Evolutionary conservation across 2,888 invertebrate genomes (phyloP).

Genomic region (Scrobipalpa costella): DNA sequence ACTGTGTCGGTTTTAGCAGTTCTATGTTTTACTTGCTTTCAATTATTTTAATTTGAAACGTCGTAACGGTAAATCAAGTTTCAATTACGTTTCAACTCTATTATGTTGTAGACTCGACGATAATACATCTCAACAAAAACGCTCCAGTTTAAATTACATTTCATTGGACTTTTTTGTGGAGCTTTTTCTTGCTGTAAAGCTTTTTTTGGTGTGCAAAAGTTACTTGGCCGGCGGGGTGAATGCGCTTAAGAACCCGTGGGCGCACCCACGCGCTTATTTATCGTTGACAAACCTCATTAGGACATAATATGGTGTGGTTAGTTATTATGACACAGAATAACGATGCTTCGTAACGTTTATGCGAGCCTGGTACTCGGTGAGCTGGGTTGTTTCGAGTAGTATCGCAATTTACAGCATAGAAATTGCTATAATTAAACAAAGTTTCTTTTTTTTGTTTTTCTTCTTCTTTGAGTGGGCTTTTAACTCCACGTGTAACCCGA

Average conservation of each 20-base stretch:
- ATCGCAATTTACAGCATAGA: not conserved
- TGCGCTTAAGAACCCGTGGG: constrained; percentile 51
- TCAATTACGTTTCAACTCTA: not conserved
- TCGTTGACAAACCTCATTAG: constrained; percentile 40
- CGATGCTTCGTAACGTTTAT: constrained; percentile 22
- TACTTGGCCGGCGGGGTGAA: constrained; percentile 59
- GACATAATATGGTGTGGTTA: constrained; percentile 19
- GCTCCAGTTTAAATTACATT: constrained; percentile 32
- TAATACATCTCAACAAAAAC: constrained; percentile 11
- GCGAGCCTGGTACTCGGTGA: constrained; percentile 28
- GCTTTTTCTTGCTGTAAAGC: constrained; percentile 30
- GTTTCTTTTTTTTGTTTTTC: too few relatives aligned
- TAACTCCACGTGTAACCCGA: too few relatives aligned
- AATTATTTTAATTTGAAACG: not conserved
- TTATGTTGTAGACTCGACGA: not conserved
- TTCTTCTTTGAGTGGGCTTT: too few relatives aligned
- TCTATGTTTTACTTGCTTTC: not conserved
- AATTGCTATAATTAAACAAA: not conserved
- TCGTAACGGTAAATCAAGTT: not conserved
- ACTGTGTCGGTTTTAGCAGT: not conserved
- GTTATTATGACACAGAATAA: constrained; percentile 25
- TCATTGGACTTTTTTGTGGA: constrained; percentile 26
- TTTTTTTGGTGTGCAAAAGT: constrained; percentile 46
- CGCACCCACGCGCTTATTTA: constrained; percentile 50
- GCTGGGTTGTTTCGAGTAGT: not conserved